phyloP scores from a whole-genome alignment of 2,888 invertebrate genomes.

The Malacosoma neustria region DNA sequence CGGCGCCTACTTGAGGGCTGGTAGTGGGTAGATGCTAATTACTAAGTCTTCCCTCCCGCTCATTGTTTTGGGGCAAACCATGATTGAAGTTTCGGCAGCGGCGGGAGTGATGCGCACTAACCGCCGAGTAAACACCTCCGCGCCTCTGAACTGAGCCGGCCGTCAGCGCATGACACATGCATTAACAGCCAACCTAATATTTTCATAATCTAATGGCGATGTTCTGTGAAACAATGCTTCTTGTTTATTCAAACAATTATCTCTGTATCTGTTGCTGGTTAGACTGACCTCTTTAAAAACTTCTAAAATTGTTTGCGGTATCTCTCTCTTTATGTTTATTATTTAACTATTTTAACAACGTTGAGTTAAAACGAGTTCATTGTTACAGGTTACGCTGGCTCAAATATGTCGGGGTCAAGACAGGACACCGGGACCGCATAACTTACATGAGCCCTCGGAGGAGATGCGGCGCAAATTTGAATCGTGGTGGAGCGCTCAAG shows the following conservation, averaged over 20 bases:
- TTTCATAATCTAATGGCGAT: slow-evolving; percentile 75
- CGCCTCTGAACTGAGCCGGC: slow-evolving; percentile 42
- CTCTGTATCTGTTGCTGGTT: slow-evolving; percentile 65
- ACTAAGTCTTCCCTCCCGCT: slow-evolving; percentile 66
- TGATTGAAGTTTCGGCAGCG: slow-evolving; percentile 69
- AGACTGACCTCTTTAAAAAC: slow-evolving; percentile 70
- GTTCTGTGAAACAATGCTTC: slow-evolving; percentile 71
- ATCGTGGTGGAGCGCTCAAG: slow-evolving; percentile 90
- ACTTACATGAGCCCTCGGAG: slow-evolving; percentile 83
- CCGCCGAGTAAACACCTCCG: slow-evolving; percentile 53
- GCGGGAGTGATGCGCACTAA: slow-evolving; percentile 59
- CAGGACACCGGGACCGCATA: slow-evolving; percentile 77
- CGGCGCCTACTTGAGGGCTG: slow-evolving; percentile 52
- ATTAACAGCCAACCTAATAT: slow-evolving; percentile 72
- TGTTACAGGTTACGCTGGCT: slow-evolving; percentile 83
- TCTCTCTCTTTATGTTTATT: slow-evolving; percentile 38
- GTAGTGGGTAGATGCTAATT: slow-evolving; percentile 70
- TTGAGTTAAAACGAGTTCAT: slow-evolving; percentile 27
- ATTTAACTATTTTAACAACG: slow-evolving; percentile 23
- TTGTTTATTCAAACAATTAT: slow-evolving; percentile 66
- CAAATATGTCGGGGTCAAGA: slow-evolving; percentile 88
- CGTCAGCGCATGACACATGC: slow-evolving; percentile 69
- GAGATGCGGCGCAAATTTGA: slow-evolving; percentile 92
- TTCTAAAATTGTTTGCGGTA: slow-evolving; percentile 62
- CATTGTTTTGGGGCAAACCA: slow-evolving; percentile 72